Evolutionary conservation across 1,140 invertebrate species (phyloP), one percentile per base, ranked within the genome.

Genomic region (Trichonephila clavipes): DNA sequence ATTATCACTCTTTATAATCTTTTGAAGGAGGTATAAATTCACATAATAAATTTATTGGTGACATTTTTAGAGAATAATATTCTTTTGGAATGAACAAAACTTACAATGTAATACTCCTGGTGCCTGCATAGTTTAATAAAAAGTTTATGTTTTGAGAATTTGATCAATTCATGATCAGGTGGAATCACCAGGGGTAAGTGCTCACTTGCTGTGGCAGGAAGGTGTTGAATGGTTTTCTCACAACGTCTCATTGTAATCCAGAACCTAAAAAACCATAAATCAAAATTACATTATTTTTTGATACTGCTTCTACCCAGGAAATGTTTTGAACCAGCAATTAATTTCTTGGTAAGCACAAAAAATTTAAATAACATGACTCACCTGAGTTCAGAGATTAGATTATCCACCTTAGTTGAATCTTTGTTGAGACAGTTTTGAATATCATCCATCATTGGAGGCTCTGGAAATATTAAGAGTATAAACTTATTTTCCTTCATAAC

Each of bases 141-240:
- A 95, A 99, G 97, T 51, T 97, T 97, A 95, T 98, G 97, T 51
- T 97, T 96, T 1, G 97, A 97, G 4, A 98, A 97, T 95, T 97
- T 97, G 59, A 97, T 97, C 16, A 94, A 88, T 72, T 97, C 97
- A 96, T 98, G 98, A 95, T 98, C 97, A 51, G 94, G 83, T 28
- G 93, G 94, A 61, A 93, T 64, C 5, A 91, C 19, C 21, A 96
- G 96, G 0, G 98, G 98, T 89, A 99, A 96, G 94, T 97, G 97
- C 95, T 98, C 98, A 85, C 97, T 97, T n/a, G 98, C 97, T 16
- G 97, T 97, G 0, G 98, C 98, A 10, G 98, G 98, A 59, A 99
- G 96, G 96, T 99, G 98, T 95, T 99, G 98, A 3, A 99, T 96
- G 0, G 98, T 99, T 96, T 99, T 99, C 95, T 99, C 98, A 95